phyloP scores from a whole-genome alignment of 2,888 invertebrate genomes.

The Lepidonotus clava region DNA sequence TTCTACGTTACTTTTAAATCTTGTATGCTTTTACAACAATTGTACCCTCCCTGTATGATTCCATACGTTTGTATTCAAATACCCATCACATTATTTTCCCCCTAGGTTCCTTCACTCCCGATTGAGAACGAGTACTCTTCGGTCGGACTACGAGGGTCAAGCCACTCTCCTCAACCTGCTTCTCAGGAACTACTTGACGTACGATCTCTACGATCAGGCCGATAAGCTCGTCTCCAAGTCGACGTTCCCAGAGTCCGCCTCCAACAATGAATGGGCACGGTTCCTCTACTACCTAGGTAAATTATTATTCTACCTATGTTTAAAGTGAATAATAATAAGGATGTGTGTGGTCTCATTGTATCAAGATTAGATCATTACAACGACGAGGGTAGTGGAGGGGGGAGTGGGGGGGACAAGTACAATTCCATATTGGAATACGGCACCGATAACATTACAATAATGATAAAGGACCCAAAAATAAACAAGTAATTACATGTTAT shows the following conservation, averaged over 20 bases:
- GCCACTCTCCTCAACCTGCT: constrained; percentile 97
- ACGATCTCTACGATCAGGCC: constrained; percentile 96
- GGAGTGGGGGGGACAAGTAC: no score
- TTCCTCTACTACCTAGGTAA: constrained; percentile 93
- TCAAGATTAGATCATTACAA: no score
- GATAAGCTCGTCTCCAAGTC: constrained; percentile 98
- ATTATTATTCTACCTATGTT: no score
- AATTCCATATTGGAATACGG: no score
- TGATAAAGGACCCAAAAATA: no score
- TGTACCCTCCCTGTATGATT: not conserved
- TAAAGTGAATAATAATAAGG: no score
- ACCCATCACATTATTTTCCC: constrained; percentile 3
- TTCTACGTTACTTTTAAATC: no score
- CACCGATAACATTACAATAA: no score
- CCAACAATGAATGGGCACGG: constrained; percentile 99
- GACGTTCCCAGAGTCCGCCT: constrained; percentile 96
- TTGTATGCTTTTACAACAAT: no score
- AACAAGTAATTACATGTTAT: no score
- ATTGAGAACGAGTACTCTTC: constrained; percentile 94
- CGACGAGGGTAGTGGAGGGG: no score
- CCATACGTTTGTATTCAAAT: not conserved
- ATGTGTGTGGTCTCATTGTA: no score
- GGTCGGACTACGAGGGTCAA: constrained; percentile 98
- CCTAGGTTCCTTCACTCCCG: constrained; percentile 88
- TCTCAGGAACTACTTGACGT: constrained; percentile 96